Conservation (phyloP, 2,113 vertebrate genomes). For the Pseudopodoces humilis region DNA sequence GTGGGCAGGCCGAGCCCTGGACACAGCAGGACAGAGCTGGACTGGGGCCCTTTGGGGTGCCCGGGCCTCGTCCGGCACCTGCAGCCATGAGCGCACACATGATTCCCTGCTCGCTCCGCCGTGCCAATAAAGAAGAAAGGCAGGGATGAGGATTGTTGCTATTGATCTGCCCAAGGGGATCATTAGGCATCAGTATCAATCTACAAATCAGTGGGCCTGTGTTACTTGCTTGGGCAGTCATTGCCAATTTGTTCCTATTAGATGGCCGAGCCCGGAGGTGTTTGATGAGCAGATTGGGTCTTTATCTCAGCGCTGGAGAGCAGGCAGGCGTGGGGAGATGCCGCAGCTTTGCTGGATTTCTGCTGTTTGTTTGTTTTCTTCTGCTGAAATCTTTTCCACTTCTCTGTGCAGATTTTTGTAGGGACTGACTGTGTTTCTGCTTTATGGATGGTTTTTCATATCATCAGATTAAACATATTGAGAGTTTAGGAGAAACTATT, state of each 20-base stretch:
- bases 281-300: slow-evolving; percentile 87
- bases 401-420: background rate
- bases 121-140: slow-evolving; percentile 94
- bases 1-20: background rate
- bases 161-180: slow-evolving; percentile 99
- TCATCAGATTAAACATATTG: slow-evolving; percentile 21
- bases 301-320: slow-evolving; percentile 77
- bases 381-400: slow-evolving; percentile 22
- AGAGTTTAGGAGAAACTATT: slow-evolving; percentile 53
- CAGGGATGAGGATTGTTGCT: slow-evolving; percentile 97
- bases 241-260: slow-evolving; percentile 99
- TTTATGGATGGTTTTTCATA: background rate
- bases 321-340: slow-evolving; percentile 56
- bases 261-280: slow-evolving; percentile 89
- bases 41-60: background rate
- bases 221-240: slow-evolving; percentile 92
- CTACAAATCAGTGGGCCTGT: slow-evolving; percentile 93
- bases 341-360: slow-evolving; percentile 50
- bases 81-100: background rate
- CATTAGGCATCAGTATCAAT: slow-evolving; percentile 99
- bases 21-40: fast-evolving
- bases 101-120: slow-evolving; percentile 70
- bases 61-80: background rate
- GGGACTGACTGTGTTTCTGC: background rate
- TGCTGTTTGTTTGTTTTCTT: slow-evolving; percentile 49